Evolutionary conservation across 2,797 vertebrate genomes (phyloP), one percentile per base, ranked within the genome.

Genomic region (Tapera naevia): DNA sequence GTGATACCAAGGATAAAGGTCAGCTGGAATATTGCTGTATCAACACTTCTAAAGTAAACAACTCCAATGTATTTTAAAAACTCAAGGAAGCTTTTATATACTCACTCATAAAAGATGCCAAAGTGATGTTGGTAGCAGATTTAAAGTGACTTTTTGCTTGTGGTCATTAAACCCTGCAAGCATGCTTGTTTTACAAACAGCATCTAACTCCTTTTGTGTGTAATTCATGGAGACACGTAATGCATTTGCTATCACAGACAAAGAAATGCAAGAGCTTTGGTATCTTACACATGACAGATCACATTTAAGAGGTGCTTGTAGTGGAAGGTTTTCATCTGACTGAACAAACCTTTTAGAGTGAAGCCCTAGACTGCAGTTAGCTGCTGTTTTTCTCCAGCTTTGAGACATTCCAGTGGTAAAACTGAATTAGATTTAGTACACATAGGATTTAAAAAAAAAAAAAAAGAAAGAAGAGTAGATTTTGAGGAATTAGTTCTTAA

Each of bases 91-190:
- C 78, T 95, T 97, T 97, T 95, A 94, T 90, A 73, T 8, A 86
- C 30, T 50, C 67, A 66, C 87, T 95, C 95, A 94, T 93, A 96
- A 94, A 96, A 95, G 46, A 96, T 51, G 76, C 56, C 58, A 83
- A 93, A 97, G 87, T 94, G 74, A 74, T 96, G 71, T 79, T 93
- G 84, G 79, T 69, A 94, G 81, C 75, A 96, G 33, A 89, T 92
- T 95, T 94, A 92, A 96, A 96, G 80, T 92, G 83, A 96, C 65
- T 95, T 96, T 94, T 94, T 95, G 22, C 94, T 96, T 94, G 69
- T 90, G 53, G 72, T 97, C 88, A 96, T 96, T 95, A 96, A 97
- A 95, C 61, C 66, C 91, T 96, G 65, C 66, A 97, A 87, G 69
- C 57, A 30, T 91, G 86, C 69, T 96, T 96, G 74, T 92, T 97